Percentiles rank a stretch among this genome's conserved stretches.
Conservation (phyloP, 2,113 vertebrate species). For the Mustela nigripes region DNA sequence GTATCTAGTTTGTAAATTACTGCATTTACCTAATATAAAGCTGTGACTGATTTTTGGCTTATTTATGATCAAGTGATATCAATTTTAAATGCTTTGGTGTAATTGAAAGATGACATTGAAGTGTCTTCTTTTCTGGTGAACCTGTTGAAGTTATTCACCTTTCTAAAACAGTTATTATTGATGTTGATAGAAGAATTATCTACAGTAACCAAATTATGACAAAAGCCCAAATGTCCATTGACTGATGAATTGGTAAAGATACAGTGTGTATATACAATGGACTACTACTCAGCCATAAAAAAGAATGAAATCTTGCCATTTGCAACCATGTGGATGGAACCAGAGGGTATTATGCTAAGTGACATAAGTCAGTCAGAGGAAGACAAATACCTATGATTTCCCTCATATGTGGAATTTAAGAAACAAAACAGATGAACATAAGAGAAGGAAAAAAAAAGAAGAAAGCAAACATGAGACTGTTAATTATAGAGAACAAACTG, state of each 20-base stretch:
- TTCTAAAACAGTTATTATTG: not conserved
- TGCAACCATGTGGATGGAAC: not conserved
- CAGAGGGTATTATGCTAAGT: not conserved
- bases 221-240: not conserved
- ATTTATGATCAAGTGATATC: not conserved
- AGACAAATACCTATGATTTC: not conserved
- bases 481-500: not conserved
- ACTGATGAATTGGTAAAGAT: not conserved
- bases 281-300: not conserved
- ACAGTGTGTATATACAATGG: not conserved
- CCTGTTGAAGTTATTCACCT: not conserved
- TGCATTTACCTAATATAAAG: not conserved
- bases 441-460: not conserved
- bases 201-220: not conserved
- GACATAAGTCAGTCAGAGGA: not conserved
- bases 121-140: not conserved
- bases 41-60: constrained; percentile 4
- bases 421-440: not conserved
- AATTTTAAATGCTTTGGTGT: constrained; percentile 24
- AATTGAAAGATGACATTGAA: constrained; percentile 1
- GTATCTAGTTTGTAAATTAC: not conserved
- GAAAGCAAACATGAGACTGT: not conserved
- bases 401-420: not conserved
- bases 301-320: not conserved
- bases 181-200: not conserved